These are phyloP conservation scores for Eleutherodactylus coqui DNA, from an alignment of 2,797 vertebrate species.

Conservation along the genomic window DNA sequence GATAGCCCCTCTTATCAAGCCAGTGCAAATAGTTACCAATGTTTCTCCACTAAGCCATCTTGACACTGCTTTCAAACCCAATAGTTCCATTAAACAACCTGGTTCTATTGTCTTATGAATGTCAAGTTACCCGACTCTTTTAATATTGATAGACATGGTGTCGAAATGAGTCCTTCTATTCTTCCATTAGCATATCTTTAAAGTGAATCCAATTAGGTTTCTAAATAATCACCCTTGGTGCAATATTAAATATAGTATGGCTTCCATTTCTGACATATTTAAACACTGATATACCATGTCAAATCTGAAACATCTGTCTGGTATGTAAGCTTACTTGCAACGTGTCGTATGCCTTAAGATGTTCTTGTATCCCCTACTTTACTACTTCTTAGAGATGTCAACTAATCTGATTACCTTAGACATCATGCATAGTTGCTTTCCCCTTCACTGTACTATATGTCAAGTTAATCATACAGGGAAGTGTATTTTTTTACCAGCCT, in stretches of 20 bases:
- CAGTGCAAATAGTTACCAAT: background rate
- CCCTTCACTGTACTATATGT: background rate
- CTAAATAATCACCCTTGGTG: background rate
- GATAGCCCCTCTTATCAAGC: background rate
- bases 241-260: background rate
- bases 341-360: background rate
- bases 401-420: background rate
- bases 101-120: background rate
- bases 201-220: background rate
- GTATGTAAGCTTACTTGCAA: background rate
- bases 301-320: background rate
- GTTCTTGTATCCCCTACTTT: background rate
- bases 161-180: background rate
- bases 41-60: background rate
- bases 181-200: background rate
- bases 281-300: background rate
- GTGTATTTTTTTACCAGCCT: background rate
- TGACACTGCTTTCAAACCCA: background rate
- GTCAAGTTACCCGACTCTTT: background rate
- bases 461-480: background rate
- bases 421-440: background rate
- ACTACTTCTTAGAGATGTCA: background rate
- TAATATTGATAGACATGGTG: background rate
- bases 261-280: background rate
- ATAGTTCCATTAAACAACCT: background rate